These are phyloP conservation scores for Typhlichthys eigenmanni DNA, from an alignment of 2,797 vertebrate species.

Conservation along the genomic window DNA sequence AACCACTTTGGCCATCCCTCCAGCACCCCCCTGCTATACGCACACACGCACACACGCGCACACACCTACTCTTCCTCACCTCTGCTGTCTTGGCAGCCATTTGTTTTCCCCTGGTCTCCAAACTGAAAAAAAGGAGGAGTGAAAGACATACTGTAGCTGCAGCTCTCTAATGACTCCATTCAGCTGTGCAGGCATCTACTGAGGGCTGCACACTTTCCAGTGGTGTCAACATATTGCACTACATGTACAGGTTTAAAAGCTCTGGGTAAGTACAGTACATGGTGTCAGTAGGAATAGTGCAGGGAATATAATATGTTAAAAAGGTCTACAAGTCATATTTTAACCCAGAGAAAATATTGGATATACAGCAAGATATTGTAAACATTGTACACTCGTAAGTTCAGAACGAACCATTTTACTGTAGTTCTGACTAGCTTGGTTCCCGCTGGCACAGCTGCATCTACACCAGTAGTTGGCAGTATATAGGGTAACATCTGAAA, in stretches of 20 bases:
- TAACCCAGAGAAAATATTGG: too few relatives aligned
- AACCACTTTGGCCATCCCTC: conserved; percentile 30
- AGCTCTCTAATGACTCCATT: conserved; percentile 23
- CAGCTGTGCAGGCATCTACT: conserved; percentile 13
- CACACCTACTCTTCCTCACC: background rate
- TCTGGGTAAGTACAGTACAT: background rate
- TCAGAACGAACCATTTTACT: too few relatives aligned
- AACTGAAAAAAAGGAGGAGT: conserved; percentile 6
- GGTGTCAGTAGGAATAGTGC: too few relatives aligned
- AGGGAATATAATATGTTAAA: too few relatives aligned
- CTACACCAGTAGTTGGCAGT: too few relatives aligned
- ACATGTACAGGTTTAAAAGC: background rate
- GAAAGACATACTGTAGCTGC: conserved; percentile 9
- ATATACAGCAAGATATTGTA: too few relatives aligned
- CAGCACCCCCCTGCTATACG: conserved; percentile 13
- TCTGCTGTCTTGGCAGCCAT: conserved; percentile 36
- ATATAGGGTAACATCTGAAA: too few relatives aligned
- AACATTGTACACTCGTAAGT: too few relatives aligned
- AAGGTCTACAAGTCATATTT: too few relatives aligned
- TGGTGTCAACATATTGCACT: conserved; percentile 20
- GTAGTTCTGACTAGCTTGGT: too few relatives aligned
- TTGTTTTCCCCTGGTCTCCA: conserved; percentile 35
- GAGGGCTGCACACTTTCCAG: conserved; percentile 16
- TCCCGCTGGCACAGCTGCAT: too few relatives aligned
- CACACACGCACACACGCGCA: conserved; percentile 6